phyloP scores from a whole-genome alignment of 2,113 vertebrate genomes.

The Salvator merianae region DNA sequence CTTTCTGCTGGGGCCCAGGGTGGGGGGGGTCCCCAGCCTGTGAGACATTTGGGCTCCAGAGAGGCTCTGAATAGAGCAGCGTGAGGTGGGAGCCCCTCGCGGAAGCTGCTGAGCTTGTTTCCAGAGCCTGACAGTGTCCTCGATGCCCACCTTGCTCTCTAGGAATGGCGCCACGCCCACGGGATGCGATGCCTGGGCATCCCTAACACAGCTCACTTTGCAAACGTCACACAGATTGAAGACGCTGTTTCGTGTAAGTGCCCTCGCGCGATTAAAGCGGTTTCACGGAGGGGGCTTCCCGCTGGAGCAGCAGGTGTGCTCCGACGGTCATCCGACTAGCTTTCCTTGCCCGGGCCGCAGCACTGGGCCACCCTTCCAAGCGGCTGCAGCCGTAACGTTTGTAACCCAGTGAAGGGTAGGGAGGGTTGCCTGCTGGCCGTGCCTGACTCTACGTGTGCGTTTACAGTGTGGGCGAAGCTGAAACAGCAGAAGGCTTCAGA shows the following conservation, averaged over 20 bases:
- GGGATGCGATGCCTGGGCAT: constrained; percentile 98
- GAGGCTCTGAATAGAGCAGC: too few relatives aligned
- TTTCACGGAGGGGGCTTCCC: background rate
- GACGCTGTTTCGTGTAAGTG: constrained; percentile 94
- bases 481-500: constrained; percentile 96
- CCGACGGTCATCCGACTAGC: background rate
- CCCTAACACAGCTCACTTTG: constrained; percentile 97
- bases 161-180: constrained; percentile 98
- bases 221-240: constrained; percentile 98
- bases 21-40: too few relatives aligned
- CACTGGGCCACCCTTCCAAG: background rate
- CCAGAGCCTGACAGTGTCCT: background rate
- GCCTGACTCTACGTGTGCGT: constrained; percentile 30
- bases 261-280: background rate
- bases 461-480: constrained; percentile 95
- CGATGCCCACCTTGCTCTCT: background rate
- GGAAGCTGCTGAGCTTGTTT: background rate
- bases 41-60: too few relatives aligned
- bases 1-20: too few relatives aligned
- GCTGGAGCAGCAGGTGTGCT: background rate
- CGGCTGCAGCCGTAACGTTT: background rate
- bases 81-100: too few relatives aligned
- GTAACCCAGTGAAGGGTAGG: background rate
- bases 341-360: too few relatives aligned
- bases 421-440: background rate